Evolutionary conservation across 2,797 vertebrate genomes (phyloP), one percentile per base, ranked within the genome.

Genomic region (Malacoctenus gilli): DNA sequence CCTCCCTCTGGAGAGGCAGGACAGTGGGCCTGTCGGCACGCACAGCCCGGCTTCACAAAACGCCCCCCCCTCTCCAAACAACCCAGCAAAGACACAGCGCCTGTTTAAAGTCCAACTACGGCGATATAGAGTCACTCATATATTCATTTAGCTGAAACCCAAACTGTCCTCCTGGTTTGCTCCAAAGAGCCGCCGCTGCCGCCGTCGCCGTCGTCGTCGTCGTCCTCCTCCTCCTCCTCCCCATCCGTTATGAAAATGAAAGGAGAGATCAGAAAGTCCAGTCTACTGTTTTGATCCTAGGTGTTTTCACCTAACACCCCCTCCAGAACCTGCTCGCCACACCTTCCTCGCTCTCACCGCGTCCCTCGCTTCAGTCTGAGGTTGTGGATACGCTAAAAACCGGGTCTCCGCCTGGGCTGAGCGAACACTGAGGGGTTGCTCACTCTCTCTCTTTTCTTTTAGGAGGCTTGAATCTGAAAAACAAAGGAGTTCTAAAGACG

Each of bases 331-430:
- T 2, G 14, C 56, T 43, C 60, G 36, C 72, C 75, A 36, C 68
- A 4, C 43, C 10, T 4, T 50, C 74, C 70, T 64, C 37, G 30
- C 72, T 61, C 68, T 22, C 30, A 11, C 40, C 0, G 6, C 30
- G 11, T 4, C 30, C 47, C 54, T 11, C 12, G 4, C 19, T 23
- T 38, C 48, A 38, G 61, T 44, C 75, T 47, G 57, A 8, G 34
- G 54, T 10, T 4, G 22, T 28, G 4, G 70, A 75, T 67, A 43
- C 35, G 25, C 71, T 70, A 69, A 77, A 79, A 92, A 90, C 91
- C 61, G 89, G 73, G 56, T 59, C 73, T 54, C 68, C 46, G 5
- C 7, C 12, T 2, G 18, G 15, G 6, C 66, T 53, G 8, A 16
- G 49, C 87, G 88, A 89, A 66, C n/a, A n/a, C n/a, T n/a, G n/a